Evolutionary conservation across 2,113 vertebrate genomes (phyloP), one percentile per base, ranked within the genome.

Genomic region (Rallus limicola): DNA sequence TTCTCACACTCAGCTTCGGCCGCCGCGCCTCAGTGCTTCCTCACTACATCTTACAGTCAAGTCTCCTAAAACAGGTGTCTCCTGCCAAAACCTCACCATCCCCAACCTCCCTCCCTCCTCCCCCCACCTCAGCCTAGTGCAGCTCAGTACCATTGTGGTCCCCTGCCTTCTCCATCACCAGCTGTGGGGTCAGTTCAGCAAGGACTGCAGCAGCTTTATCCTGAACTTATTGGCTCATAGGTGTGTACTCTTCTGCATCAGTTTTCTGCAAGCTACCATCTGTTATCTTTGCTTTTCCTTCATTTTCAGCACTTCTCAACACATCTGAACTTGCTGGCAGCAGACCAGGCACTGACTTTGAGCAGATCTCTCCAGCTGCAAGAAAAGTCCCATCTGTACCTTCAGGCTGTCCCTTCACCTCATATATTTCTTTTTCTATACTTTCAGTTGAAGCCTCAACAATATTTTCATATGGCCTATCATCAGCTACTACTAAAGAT

Each of bases 251-350:
- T 44, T 11, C 94, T 95, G 62, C 93, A 97, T 96, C 91, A 82
- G 34, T 71, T 97, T 96, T 93, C 93, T 74, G 68, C 56, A 87
- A 82, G 80, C 92, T 91, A 29, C 95, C 97, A 96, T 96, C 95
- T 97, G 96, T 80, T 83, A 86, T 70, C 50, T 88, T 87, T 26
- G 62, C 62, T 90, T 94, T 70, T 91, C 83, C 90, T 65, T 89
- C 86, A 42, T 79, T 69, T 75, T 93, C 92, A 85, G 81, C 10
- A 31, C 79, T 82, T 75, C 90, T 79, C 90, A 83, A 26, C 11
- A 34, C 79, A 42, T 95, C 88, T 58, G 82, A 91, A 60, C 65
- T 70, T 81, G 34, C 86, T 97, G 97, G 97, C 96, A 97, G 71
- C 44, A 95, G 64, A 90, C 63, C 91, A 84, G 94, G 42, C 81